These are phyloP conservation scores for Sarcophaga peregrina DNA, from an alignment of 1,140 invertebrate genomes.

Conservation along the genomic window DNA sequence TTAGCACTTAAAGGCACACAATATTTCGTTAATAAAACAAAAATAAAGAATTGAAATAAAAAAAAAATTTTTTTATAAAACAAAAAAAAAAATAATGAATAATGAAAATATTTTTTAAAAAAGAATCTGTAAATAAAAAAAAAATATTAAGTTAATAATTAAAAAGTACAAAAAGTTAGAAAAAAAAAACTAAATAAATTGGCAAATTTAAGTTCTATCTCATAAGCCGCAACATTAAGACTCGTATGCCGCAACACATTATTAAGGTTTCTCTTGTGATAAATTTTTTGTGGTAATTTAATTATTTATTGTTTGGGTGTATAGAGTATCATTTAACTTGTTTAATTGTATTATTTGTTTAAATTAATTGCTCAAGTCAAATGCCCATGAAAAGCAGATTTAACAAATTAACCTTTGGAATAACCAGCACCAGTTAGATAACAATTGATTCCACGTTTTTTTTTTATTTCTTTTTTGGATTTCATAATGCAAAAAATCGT, in stretches of 20 bases:
- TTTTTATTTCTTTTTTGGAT: too few relatives aligned
- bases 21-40: slow-evolving; percentile 22
- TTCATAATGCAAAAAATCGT: too few relatives aligned
- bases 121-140: neutral
- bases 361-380: neutral
- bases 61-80: neutral
- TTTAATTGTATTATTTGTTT: neutral
- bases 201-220: neutral
- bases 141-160: neutral
- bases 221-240: neutral
- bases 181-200: neutral
- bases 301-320: neutral
- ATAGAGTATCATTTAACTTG: neutral
- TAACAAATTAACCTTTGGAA: neutral
- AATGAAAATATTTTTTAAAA: neutral
- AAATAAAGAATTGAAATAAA: neutral
- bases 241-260: neutral
- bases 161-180: neutral
- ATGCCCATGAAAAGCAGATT: neutral
- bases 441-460: too few relatives aligned
- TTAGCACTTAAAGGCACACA: slow-evolving; percentile 37
- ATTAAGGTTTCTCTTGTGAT: neutral
- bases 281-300: neutral
- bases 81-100: neutral
- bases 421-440: neutral